Evolutionary conservation across 1,140 invertebrate genomes (phyloP), one percentile per base, ranked within the genome.

Genomic region (Drosophila ficusphila): DNA sequence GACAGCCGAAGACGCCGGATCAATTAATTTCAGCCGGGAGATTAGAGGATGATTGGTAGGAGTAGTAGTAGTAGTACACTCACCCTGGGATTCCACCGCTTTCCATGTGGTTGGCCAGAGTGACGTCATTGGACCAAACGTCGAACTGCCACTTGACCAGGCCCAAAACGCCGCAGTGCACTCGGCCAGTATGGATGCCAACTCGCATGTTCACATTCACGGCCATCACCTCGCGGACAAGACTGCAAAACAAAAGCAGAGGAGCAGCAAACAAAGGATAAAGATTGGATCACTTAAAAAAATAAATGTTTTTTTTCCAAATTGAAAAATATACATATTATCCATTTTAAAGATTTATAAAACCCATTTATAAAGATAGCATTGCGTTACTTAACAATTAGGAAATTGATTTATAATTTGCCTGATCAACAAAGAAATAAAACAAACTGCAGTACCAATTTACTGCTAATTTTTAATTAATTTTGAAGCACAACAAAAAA

Each of bases 71-170:
- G n/a, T n/a, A n/a, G n/a, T 2, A 46, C 23, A 92, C 92, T 94
- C 92, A 97, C 95, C 97, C 98, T 8, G 98, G 97, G 54, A 97
- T 94, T 18, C 98, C 98, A 0, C 97, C 97, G 79, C 96, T 97
- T 92, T 99, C 98, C 98, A 99, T 99, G 90, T 97, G 95, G 93
- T 99, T 99, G 27, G 97, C 97, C 18, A 98, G 92, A 1, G 97
- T 98, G 64, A 99, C 98, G 92, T 99, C 97, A 91, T 99, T 98
- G 71, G 96, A 97, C 97, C 97, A 99, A 9, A 99, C 91, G 97
- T 97, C 95, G 96, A 98, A 92, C 96, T 97, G 93, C 93, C 93
- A 94, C 91, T 94, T 94, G 76, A 93, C 92, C 47, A 98, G 94
- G 3, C 98, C 98, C n/a, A 99, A 93, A 12, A 99, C 97, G 2